A percentile compares a stretch with the other conserved stretches of the same genome.
Evolutionary conservation across 2,797 vertebrate species (phyloP).

Genomic region (Gymnocypris eckloni): DNA sequence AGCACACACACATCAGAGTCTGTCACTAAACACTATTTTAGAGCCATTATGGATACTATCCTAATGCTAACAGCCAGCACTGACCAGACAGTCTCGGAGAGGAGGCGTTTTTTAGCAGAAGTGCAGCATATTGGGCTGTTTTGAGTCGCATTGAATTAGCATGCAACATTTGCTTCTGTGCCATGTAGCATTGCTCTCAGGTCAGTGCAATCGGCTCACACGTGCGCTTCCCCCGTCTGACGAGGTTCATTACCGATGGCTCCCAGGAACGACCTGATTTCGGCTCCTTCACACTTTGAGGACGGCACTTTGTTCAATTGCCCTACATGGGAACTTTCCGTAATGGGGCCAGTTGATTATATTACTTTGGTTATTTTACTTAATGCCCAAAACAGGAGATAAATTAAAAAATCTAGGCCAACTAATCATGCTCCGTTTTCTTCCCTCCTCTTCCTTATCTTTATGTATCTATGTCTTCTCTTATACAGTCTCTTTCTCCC

Average conservation of each 20-base stretch:
- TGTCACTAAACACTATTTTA: background rate
- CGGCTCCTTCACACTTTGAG: slow-evolving; percentile 65
- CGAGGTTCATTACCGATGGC: slow-evolving; percentile 66
- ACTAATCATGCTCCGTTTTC: slow-evolving; percentile 67
- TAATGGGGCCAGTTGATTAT: slow-evolving; percentile 71
- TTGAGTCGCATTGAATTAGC: slow-evolving; percentile 42
- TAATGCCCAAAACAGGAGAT: slow-evolving; percentile 72
- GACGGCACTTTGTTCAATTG: slow-evolving; percentile 69
- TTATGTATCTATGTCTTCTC: slow-evolving; percentile 67
- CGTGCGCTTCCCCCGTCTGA: slow-evolving; percentile 53
- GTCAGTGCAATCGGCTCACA: slow-evolving; percentile 57
- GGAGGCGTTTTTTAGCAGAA: slow-evolving; percentile 6
- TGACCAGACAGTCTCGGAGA: background rate
- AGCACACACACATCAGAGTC: background rate
- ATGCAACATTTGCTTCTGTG: slow-evolving; percentile 26
- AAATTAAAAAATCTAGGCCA: slow-evolving; percentile 73
- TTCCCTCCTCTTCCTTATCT: slow-evolving; percentile 58
- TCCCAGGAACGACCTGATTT: slow-evolving; percentile 69
- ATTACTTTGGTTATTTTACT: slow-evolving; percentile 70
- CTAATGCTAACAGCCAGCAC: background rate
- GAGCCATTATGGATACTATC: background rate
- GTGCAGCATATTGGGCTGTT: slow-evolving; percentile 11
- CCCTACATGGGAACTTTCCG: slow-evolving; percentile 70
- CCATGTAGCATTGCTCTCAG: slow-evolving; percentile 55
- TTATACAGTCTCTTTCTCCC: slow-evolving; percentile 48